Percentiles rank a stretch among this genome's conserved stretches.
These are phyloP conservation scores for Tiaroga cobitis DNA, from an alignment of 2,797 vertebrate species.

Conservation along the genomic window DNA sequence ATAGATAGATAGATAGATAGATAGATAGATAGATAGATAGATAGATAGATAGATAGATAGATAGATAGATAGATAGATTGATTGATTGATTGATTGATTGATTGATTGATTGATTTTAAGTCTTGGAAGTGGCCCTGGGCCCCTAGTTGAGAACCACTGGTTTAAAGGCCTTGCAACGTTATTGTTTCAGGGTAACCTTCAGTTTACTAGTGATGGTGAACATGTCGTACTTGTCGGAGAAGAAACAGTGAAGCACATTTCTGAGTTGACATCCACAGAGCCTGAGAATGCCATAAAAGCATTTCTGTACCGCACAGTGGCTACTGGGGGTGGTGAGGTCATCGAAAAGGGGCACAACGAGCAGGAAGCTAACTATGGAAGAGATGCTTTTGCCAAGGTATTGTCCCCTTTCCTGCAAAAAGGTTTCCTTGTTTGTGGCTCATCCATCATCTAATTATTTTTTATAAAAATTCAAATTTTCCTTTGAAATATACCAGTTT, in stretches of 20 bases:
- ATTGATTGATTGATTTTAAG: too few relatives aligned
- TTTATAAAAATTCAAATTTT: not conserved
- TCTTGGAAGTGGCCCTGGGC: too few relatives aligned
- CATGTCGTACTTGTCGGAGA: constrained; percentile 66
- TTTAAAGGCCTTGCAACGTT: not conserved
- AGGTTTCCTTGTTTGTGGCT: not conserved
- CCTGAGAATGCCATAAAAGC: constrained; percentile 68
- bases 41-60: not conserved
- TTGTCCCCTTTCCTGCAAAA: not conserved
- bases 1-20: not conserved
- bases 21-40: not conserved
- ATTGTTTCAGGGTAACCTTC: constrained; percentile 82
- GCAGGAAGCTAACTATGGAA: constrained; percentile 84
- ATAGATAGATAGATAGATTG: not conserved
- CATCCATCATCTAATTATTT: not conserved
- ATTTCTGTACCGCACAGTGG: constrained; percentile 87
- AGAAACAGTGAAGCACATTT: constrained; percentile 70
- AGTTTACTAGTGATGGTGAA: constrained; percentile 78
- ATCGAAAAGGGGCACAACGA: constrained; percentile 87
- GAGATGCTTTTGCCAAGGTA: constrained; percentile 91
- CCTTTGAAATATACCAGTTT: not conserved
- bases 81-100: too few relatives aligned
- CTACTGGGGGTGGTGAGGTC: constrained; percentile 88
- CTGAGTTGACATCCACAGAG: constrained; percentile 77
- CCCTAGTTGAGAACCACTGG: not conserved